phyloP scores from a whole-genome alignment of 2,113 vertebrate genomes.

The Tragelaphus buxtoni region DNA sequence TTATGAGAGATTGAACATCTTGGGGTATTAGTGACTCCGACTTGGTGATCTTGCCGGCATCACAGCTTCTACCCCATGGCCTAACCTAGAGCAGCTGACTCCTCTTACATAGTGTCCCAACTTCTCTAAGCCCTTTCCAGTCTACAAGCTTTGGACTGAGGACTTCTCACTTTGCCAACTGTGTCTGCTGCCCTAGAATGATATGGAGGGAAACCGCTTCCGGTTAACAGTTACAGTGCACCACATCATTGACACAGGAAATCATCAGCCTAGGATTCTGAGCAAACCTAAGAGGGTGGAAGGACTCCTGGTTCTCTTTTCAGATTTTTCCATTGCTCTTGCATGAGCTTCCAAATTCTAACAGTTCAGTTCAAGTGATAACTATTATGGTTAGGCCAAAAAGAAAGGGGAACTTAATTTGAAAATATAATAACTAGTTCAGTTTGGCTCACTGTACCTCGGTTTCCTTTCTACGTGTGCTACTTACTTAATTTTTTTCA shows the following conservation, averaged over 20 bases:
- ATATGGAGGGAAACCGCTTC: background rate
- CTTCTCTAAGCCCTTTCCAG: background rate
- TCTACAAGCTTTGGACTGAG: background rate
- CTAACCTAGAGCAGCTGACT: background rate
- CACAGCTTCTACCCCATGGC: no score
- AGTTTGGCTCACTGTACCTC: background rate
- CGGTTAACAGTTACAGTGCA: background rate
- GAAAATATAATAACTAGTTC: background rate
- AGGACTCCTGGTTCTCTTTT: background rate
- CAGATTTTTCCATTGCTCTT: background rate
- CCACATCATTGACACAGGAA: background rate
- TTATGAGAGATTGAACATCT: background rate
- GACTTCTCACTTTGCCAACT: background rate
- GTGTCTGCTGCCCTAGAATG: background rate
- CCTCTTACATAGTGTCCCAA: rapidly evolving
- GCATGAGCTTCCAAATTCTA: background rate
- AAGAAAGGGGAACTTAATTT: background rate
- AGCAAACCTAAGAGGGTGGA: background rate
- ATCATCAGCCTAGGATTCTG: background rate
- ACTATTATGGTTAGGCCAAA: background rate
- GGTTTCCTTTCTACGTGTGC: background rate
- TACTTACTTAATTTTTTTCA: background rate
- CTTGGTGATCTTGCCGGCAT: background rate
- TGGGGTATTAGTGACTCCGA: background rate
- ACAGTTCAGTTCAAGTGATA: background rate